Evolutionary conservation across 2,113 vertebrate genomes (phyloP).

Genomic region (Atractosteus spatula): DNA sequence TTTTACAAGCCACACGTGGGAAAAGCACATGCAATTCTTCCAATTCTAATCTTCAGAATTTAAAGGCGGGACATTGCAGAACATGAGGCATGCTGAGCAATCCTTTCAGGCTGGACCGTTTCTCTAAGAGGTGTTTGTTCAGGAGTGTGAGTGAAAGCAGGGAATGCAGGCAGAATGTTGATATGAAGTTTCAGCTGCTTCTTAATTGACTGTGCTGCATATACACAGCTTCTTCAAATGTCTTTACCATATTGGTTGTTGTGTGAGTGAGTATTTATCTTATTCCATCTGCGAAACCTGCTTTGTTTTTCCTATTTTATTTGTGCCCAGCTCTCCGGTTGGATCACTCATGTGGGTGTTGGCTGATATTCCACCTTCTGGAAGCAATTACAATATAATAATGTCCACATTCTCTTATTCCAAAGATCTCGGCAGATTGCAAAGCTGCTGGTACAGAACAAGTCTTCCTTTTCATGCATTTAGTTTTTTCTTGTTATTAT

Average conservation of each 20-base stretch:
- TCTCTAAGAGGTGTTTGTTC: too few species aligned
- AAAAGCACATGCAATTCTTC: too few species aligned
- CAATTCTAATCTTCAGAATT: too few species aligned
- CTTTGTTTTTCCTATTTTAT: constrained; percentile 1
- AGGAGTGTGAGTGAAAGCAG: too few species aligned
- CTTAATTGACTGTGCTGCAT: background rate
- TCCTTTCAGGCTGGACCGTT: too few species aligned
- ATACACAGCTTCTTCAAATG: constrained; percentile 7
- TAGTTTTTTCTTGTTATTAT: background rate
- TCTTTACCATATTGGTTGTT: background rate
- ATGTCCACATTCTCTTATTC: constrained; percentile 59
- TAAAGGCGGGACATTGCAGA: too few species aligned
- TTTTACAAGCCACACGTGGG: too few species aligned
- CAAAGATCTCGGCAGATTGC: constrained; percentile 58
- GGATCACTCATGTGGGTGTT: constrained; percentile 9
- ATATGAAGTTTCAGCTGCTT: too few species aligned
- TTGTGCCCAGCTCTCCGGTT: background rate
- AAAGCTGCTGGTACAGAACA: constrained; percentile 40
- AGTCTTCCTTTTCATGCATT: background rate
- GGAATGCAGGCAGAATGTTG: too few species aligned
- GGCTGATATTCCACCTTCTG: constrained; percentile 47
- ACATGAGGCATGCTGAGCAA: too few species aligned
- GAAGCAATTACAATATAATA: constrained; percentile 58
- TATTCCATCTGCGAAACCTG: constrained; percentile 20
- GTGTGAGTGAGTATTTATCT: constrained; percentile 25